Base-by-base conservation (phyloP, 1,140 invertebrate genomes). In the Drosophila pectinifera region DNA sequence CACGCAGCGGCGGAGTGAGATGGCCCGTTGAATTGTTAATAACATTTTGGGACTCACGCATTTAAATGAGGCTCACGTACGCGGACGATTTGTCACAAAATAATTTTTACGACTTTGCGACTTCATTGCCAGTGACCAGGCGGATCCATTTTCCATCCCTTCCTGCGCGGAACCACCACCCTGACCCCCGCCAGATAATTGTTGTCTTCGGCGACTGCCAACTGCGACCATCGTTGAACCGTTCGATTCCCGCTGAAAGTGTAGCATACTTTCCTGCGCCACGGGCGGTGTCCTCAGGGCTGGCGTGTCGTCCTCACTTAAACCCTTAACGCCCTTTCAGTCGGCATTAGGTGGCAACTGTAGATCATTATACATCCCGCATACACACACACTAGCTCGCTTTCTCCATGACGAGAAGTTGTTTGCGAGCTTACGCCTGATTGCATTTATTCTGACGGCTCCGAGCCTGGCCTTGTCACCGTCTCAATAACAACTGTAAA, bases 81-180 rank as follows among this genome's bases (percentile, higher is more conserved):
- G 77, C 73, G 68, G 84, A 91, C 91, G 84, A 92, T 92, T 92
- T 92, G 91, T 92, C 91, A 92, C 91, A 91, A 91, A 92, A 92
- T 92, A 92, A 92, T 92, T 91, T 92, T 92, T 92, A 92, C 86
- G 91, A 91, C 90, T 91, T 91, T 84, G 91, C 86, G 85, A 90
- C 85, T 89, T 75, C 77, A 89, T 80, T 73, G 76, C 48, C 73
- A 84, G 73, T 89, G 83, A 84, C 83, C 84, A 73, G 65, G 61
- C 59, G 74, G 41, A 18, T 61, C 67, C 56, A 65, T 51, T 41
- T 45, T 56, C 67, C 56, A 62, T 46, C 39, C 48, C 59, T 13
- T 10, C 28, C 49, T 10, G 14, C 4, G 20, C 14, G 22, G 28
- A 31, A 31, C 26, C 26, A 28, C 26, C 26, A 28, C n/a, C 43